Conservation (phyloP, 1,140 invertebrate genomes). For the Dendroctonus valens region DNA sequence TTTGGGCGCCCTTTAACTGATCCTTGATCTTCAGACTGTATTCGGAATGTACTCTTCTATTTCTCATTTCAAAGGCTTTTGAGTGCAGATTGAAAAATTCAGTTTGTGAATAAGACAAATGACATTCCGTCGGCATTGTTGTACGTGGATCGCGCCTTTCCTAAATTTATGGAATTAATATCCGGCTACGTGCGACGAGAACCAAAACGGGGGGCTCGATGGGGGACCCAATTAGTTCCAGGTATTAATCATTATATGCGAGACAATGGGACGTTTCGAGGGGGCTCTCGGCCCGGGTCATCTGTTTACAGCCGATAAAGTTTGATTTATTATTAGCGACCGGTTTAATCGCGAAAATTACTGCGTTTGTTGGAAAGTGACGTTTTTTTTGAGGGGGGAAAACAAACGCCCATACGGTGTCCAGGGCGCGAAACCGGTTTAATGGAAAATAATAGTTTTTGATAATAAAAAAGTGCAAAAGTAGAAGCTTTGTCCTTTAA, state of each 20-base stretch:
- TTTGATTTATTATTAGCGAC: conserved; percentile 28
- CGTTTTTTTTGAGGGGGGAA: too few relatives aligned
- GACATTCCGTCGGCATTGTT: conserved; percentile 17
- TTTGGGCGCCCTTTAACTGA: too few relatives aligned
- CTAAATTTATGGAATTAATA: conserved; percentile 35
- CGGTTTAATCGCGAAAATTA: conserved; percentile 21
- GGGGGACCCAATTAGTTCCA: conserved; percentile 32
- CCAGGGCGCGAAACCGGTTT: too few relatives aligned
- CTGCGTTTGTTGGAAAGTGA: too few relatives aligned
- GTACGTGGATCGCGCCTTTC: conserved; percentile 22
- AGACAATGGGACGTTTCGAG: conserved; percentile 21
- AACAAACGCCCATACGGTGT: too few relatives aligned
- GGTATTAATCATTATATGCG: conserved; percentile 34
- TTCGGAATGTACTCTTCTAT: background rate
- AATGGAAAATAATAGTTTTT: too few relatives aligned
- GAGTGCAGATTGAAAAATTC: conserved; percentile 5
- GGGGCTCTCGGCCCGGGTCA: conserved; percentile 17
- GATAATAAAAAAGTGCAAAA: too few relatives aligned
- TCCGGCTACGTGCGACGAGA: conserved; percentile 31
- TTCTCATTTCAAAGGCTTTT: background rate
- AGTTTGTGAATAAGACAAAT: conserved; percentile 19
- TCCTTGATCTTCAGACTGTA: background rate
- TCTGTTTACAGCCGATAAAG: conserved; percentile 27
- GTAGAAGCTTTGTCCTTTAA: too few relatives aligned
- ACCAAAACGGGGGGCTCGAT: conserved; percentile 19